A percentile compares a stretch with the other conserved stretches of the same genome.
phyloP scores from a whole-genome alignment of 64 coral and sea anemone species.

The Montipora capricornis region DNA sequence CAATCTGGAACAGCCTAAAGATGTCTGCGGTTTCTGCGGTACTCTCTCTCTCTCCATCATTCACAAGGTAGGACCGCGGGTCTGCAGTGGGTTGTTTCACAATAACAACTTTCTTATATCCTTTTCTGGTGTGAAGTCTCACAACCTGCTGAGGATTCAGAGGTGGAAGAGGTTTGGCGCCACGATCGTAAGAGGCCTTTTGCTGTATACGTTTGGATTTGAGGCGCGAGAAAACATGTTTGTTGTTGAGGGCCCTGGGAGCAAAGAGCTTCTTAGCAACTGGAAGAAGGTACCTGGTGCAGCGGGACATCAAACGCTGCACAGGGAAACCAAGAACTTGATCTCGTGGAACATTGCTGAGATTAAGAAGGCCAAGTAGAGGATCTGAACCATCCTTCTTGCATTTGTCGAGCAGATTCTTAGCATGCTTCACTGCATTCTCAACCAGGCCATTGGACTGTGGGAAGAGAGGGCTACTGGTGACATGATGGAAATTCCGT shows the following conservation, averaged over 20 bases:
- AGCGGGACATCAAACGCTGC: neutral
- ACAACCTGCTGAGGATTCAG: neutral
- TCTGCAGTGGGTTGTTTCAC: neutral
- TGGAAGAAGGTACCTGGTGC: neutral
- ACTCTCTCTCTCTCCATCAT: neutral
- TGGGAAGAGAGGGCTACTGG: neutral
- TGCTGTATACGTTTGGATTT: too few relatives aligned
- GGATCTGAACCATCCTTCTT: too few relatives aligned
- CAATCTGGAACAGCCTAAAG: neutral
- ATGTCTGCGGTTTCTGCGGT: neutral
- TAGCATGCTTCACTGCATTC: too few relatives aligned
- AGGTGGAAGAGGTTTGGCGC: neutral
- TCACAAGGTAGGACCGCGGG: neutral
- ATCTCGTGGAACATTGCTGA: neutral
- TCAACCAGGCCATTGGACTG: too few relatives aligned
- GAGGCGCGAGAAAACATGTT: too few relatives aligned
- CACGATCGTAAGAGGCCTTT: neutral
- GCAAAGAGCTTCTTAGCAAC: too few relatives aligned
- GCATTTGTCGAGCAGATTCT: too few relatives aligned
- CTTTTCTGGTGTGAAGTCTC: neutral
- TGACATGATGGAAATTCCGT: neutral
- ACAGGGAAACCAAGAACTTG: neutral
- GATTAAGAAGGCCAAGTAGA: neutral
- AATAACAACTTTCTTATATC: neutral
- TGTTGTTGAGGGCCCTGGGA: too few relatives aligned